Evolutionary conservation across 2,797 vertebrate genomes (phyloP).

Genomic region (Gila robusta): DNA sequence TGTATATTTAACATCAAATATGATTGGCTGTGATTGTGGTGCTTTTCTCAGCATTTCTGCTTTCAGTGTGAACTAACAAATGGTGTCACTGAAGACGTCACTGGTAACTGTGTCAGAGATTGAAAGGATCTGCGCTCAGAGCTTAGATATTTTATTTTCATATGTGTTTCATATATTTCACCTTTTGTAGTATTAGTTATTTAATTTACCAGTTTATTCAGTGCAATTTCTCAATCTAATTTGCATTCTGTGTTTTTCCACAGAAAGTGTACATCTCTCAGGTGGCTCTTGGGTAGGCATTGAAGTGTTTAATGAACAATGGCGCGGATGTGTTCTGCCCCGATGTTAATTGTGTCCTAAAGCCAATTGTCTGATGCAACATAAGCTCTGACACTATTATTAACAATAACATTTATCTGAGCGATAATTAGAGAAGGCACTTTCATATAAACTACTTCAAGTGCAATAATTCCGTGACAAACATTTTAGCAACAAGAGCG

Average conservation of each 20-base stretch:
- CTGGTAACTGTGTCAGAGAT: neutral
- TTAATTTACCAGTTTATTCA: neutral
- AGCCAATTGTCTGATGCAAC: constrained; percentile 22
- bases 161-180: neutral
- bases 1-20: neutral
- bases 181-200: neutral
- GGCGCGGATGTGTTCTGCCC: constrained; percentile 4
- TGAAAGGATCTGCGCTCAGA: neutral
- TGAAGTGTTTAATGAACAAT: constrained; percentile 20
- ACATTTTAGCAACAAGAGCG: constrained; percentile 22
- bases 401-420: constrained; percentile 59
- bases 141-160: neutral
- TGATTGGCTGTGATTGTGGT: neutral
- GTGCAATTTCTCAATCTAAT: neutral
- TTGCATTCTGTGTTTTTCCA: constrained; percentile 10
- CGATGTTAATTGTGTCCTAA: constrained; percentile 48
- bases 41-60: neutral
- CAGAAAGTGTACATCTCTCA: constrained; percentile 3
- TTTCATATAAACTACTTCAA: constrained; percentile 56
- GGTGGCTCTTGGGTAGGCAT: constrained; percentile 8
- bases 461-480: constrained; percentile 55
- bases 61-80: neutral
- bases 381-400: constrained; percentile 55
- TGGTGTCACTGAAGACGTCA: neutral
- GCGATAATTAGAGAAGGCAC: constrained; percentile 54